Percentiles rank a stretch among this genome's conserved stretches.
Evolutionary conservation across 2,888 invertebrate genomes (phyloP).

Genomic region (Chalcis sispes): DNA sequence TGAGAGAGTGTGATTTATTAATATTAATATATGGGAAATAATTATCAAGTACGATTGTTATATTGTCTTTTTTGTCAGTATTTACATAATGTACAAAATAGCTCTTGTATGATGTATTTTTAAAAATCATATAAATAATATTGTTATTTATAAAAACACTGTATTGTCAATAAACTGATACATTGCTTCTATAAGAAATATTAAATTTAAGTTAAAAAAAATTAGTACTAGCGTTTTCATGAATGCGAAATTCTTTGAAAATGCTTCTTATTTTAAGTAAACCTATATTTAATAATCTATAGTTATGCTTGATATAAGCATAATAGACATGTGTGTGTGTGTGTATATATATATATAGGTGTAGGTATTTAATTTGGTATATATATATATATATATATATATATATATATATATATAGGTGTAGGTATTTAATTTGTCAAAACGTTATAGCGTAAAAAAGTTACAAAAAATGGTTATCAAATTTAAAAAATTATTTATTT

Average conservation of each 20-base stretch:
- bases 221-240: neutral
- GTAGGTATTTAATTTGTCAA: neutral
- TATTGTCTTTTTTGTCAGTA: constrained; percentile 49
- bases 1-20: constrained; percentile 49
- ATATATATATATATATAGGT: constrained; percentile 6
- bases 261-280: neutral
- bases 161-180: constrained; percentile 47
- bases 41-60: constrained; percentile 49
- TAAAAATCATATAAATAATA: constrained; percentile 51
- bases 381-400: constrained; percentile 8
- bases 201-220: constrained; percentile 19
- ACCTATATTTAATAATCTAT: neutral
- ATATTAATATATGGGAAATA: constrained; percentile 37
- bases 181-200: constrained; percentile 37
- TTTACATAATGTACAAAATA: constrained; percentile 60
- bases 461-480: constrained; percentile 36
- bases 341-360: neutral
- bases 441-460: neutral
- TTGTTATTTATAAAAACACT: constrained; percentile 46
- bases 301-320: neutral
- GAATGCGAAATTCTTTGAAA: neutral
- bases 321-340: neutral
- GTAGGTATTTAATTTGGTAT: neutral
- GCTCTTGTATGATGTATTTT: constrained; percentile 57
- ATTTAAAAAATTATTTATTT: constrained; percentile 17